Percentiles rank a stretch among this genome's conserved stretches.
phyloP scores from a whole-genome alignment of 2,888 invertebrate genomes.

The Arrhopalites spinosus region DNA sequence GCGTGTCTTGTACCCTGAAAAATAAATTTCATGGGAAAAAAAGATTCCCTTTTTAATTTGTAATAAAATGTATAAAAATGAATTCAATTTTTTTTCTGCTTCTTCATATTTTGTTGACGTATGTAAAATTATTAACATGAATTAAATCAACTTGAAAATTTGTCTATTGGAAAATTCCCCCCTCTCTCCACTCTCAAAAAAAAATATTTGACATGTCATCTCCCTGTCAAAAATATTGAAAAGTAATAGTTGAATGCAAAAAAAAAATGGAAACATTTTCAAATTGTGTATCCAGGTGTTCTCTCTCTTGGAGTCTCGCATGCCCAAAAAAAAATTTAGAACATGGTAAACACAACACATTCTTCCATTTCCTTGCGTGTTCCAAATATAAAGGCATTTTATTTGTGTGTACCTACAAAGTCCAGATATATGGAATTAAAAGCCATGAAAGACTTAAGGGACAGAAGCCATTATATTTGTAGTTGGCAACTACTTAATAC shows the following conservation, averaged over 20 bases:
- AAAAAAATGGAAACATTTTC: background rate
- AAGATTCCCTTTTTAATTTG: background rate
- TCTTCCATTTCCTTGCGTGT: no score
- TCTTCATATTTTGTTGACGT: background rate
- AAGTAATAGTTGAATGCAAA: conserved; percentile 6
- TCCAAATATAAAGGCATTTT: no score
- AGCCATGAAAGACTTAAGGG: conserved; percentile 25
- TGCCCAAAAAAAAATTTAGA: no score
- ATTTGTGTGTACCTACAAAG: no score
- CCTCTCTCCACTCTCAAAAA: conserved; percentile 7
- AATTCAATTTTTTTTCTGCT: background rate
- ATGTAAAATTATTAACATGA: background rate
- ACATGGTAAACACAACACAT: background rate
- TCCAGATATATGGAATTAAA: conserved; percentile 7
- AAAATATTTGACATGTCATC: conserved; percentile 32
- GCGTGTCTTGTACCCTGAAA: no score
- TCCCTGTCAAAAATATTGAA: background rate
- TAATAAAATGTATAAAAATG: background rate
- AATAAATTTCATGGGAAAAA: background rate
- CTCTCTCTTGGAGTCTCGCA: background rate
- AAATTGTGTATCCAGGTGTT: conserved; percentile 32
- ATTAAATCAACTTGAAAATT: no score
- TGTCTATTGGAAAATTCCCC: background rate
- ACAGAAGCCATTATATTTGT: background rate
- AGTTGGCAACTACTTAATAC: background rate